Base-by-base conservation (phyloP, 37 sponge, comb jelly and placozoan species). In the Chondrilla cf. caribensis region DNA sequence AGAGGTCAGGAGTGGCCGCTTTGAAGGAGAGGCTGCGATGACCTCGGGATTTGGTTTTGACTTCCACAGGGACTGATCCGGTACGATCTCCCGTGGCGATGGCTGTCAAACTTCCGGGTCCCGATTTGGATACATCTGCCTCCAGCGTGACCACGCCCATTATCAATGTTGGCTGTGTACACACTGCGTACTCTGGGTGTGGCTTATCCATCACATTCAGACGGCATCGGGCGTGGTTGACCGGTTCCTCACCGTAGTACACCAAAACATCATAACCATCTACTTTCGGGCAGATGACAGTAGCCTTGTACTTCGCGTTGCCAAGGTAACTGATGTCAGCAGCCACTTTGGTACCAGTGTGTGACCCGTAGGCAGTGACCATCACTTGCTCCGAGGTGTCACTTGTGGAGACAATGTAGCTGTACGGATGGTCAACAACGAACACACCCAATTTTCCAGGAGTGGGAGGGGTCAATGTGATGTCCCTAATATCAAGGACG, bases 211-310 rank as follows among this genome's bases (percentile, higher is more conserved):
- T 38, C 40, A 80, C 62, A 44, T 58, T 29, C 21, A 83, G 55
- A 1, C 21, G 18, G 28, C 5, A 70, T 8, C 70, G 82, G 0
- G 70, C 35, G 82, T 68, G 70, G 11, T 72, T 67, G 54, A 81
- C 70, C 9, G 47, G 54, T 11, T 81, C 89, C 21, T 54, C 89
- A 3, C 82, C 78, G 84, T 87, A 91, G 84, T 67, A 36, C 54
- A 91, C 77, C 40, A 80, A 71, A 11, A 91, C 79, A 8, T 37
- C 51, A 39, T 87, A 91, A 25, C 66, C 72, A 37, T 87, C 91
- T 2, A 87, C 84, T 25, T 78, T 29, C 0, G 38, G 24, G 3
- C 87, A 84, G 24, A n/a, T 43, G 36, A 91, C 35, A 33, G 68
- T 78, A 0, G 88, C 89, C 11, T 54, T 54, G 84, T 88, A 81